Evolutionary conservation across 2,888 invertebrate genomes (phyloP).

Genomic region (Apamea sordens): DNA sequence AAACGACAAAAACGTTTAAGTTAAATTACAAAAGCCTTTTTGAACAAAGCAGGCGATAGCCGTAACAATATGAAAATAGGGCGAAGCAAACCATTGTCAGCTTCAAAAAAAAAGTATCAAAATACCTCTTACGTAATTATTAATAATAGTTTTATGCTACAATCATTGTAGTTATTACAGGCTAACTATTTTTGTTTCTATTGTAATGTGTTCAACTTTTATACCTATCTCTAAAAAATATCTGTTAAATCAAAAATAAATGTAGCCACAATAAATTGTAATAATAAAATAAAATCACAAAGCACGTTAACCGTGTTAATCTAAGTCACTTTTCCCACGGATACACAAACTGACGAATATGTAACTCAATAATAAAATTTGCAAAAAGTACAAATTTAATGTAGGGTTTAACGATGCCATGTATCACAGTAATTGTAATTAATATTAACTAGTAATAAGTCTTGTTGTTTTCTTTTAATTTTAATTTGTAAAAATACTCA

Average conservation of each 20-base stretch:
- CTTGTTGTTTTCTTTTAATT: slow-evolving; percentile 53
- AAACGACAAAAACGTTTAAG: not conserved
- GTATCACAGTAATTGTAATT: slow-evolving; percentile 72
- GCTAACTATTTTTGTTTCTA: not conserved
- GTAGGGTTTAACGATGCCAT: slow-evolving; percentile 81
- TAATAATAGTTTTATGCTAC: slow-evolving; percentile 4
- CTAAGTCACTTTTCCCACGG: slow-evolving; percentile 62
- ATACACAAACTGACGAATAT: slow-evolving; percentile 58
- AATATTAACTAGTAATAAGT: slow-evolving; percentile 54
- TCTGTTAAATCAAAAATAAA: not conserved
- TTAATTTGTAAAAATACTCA: slow-evolving; percentile 65
- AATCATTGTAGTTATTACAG: slow-evolving; percentile 1
- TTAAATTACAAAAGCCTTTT: not conserved
- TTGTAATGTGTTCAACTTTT: slow-evolving; percentile 28
- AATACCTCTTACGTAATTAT: slow-evolving; percentile 43
- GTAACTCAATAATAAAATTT: slow-evolving; percentile 63
- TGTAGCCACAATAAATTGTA: slow-evolving; percentile 8
- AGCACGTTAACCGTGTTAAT: slow-evolving; percentile 51
- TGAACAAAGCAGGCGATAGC: not conserved
- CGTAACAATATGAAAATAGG: not conserved
- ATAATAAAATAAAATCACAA: slow-evolving; percentile 34
- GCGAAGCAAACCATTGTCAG: slow-evolving; percentile 2
- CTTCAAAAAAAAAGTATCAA: not conserved
- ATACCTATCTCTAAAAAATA: slow-evolving; percentile 11
- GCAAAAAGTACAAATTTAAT: slow-evolving; percentile 81